Base-by-base conservation (phyloP, 2,888 invertebrate genomes). In the Chirona hameri region DNA sequence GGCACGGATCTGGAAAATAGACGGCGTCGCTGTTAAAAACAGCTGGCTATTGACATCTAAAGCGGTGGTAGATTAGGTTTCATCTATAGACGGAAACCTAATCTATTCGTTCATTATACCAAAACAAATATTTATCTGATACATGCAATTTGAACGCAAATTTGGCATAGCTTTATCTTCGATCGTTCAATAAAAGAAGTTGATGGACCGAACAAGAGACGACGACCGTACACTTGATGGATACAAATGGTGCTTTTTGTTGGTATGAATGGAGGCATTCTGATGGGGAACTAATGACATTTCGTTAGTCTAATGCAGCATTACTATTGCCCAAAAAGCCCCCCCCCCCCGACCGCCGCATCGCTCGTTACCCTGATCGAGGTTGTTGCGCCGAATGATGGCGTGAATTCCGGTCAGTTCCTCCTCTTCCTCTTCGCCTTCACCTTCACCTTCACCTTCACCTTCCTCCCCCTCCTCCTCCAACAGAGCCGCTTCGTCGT, bases 1-100 rank as follows among this genome's bases (percentile, higher is more conserved):
- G n/a, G 81, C 85, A 85, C 2, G 84, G 83, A 39, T 83, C 85
- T 85, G 83, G 7, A 65, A 24, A 39, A 18, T 39, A 7, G 21
- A n/a, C 29, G 18, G 39, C 29, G 48, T 81, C 21, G 29, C 21
- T 24, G 24, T 7, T 48, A n/a, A 15, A n/a, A 12, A n/a, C 27
- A n/a, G 24, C n/a, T 10, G 14, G 72, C 29, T n/a, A 31, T 21
- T 81, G 24, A 60, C n/a, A n/a, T n/a, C n/a, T 24, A 24, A 21
- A 9, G 60, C 60, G 60, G 9, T 24, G 60, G 60, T 60, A 18
- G 24, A 24, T 24, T 18, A 60, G 1, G 12, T 60, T 24, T 60
- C 24, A n/a, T 9, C 15, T 9, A n/a, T 4, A 9, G 15, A 24
- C 9, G 60, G 21, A 9, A 18, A 18, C 21, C 9, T 9, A 60